These are phyloP conservation scores for Spheniscus humboldti DNA, from an alignment of 2,797 vertebrate species.

Conservation along the genomic window DNA sequence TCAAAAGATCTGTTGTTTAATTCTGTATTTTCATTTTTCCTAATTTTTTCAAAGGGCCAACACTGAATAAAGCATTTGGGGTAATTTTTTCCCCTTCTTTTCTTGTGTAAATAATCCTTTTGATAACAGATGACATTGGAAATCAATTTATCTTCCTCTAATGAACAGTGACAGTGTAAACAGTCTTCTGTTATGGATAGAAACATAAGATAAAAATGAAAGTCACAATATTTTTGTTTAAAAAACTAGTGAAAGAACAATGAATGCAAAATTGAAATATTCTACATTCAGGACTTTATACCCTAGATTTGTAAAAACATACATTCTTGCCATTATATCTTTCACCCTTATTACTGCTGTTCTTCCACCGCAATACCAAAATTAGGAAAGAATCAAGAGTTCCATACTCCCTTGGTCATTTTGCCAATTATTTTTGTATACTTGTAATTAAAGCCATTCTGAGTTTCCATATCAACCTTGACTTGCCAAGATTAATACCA, in stretches of 20 bases:
- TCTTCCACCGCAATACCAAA: neutral
- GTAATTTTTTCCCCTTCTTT: neutral
- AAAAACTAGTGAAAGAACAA: neutral
- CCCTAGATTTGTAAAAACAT: neutral
- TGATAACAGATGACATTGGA: conserved; percentile 47
- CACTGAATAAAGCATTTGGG: neutral
- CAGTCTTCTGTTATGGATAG: neutral
- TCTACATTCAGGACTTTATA: neutral
- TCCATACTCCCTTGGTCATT: neutral
- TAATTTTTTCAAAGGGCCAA: conserved; percentile 26
- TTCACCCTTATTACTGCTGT: neutral
- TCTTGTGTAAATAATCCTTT: conserved; percentile 14
- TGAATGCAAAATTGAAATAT: neutral
- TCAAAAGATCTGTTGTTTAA: conserved; percentile 4
- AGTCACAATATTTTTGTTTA: neutral
- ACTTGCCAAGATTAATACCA: conserved; percentile 25
- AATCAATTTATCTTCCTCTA: conserved; percentile 37
- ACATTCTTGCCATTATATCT: neutral
- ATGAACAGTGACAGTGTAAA: conserved; percentile 17
- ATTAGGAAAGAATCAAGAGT: neutral
- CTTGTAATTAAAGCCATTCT: conserved; percentile 48
- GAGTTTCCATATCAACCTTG: neutral
- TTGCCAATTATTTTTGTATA: conserved; percentile 18
- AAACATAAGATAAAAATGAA: neutral
- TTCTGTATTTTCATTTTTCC: conserved; percentile 26